Conservation (phyloP, 2,113 vertebrate species). For the Cheilinus undulatus region DNA sequence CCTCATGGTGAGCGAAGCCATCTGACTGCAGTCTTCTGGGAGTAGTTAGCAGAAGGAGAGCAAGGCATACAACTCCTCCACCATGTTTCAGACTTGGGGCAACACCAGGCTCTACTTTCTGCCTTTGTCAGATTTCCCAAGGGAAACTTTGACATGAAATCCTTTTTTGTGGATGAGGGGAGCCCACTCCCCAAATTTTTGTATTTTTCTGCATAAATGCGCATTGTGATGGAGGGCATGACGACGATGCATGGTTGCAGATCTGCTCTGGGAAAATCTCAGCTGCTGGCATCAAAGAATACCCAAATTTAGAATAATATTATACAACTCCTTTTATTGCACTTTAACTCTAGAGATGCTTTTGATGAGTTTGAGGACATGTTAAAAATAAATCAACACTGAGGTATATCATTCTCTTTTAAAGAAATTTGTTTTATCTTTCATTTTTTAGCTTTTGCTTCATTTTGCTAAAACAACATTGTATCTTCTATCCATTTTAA, state of each 20-base stretch:
- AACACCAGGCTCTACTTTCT: conserved; percentile 60
- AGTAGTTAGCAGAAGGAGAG: conserved; percentile 64
- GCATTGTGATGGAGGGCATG: conserved; percentile 48
- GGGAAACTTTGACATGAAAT: conserved; percentile 64
- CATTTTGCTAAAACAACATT: background rate
- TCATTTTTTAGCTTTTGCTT: background rate
- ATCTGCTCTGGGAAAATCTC: conserved; percentile 15
- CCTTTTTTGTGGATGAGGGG: conserved; percentile 58
- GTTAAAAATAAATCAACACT: background rate
- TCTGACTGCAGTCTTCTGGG: conserved; percentile 59
- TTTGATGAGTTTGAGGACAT: background rate
- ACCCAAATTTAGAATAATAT: background rate
- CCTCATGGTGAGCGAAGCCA: conserved; percentile 49
- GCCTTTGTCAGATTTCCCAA: conserved; percentile 54
- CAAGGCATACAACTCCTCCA: conserved; percentile 54
- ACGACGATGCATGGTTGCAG: conserved; percentile 26
- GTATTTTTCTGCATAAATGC: conserved; percentile 50
- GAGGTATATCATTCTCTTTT: too few relatives aligned
- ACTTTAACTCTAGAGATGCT: background rate
- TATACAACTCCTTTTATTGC: background rate
- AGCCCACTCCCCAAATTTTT: conserved; percentile 50
- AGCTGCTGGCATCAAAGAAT: conserved; percentile 1
- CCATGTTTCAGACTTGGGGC: conserved; percentile 63
- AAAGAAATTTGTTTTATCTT: background rate
- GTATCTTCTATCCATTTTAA: background rate